Percentiles rank a stretch among this genome's conserved stretches.
Evolutionary conservation across 2,888 invertebrate genomes (phyloP).

Genomic region (Abrostola tripartita): DNA sequence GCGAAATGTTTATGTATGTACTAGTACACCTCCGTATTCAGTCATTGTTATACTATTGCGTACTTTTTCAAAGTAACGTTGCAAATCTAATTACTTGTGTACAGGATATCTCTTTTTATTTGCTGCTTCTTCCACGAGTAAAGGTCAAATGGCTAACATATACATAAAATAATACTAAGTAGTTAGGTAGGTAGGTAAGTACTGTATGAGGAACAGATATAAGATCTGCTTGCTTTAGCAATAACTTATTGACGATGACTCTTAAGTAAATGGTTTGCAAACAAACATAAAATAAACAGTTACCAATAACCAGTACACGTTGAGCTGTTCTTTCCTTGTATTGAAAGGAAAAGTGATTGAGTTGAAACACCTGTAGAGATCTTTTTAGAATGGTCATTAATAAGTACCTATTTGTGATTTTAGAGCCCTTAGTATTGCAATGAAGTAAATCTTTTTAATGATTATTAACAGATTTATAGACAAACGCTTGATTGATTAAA

Average conservation of each 20-base stretch:
- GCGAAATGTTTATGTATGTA: too few relatives aligned
- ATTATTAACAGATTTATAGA: slow-evolving; percentile 7
- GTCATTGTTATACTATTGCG: too few relatives aligned
- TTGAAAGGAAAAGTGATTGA: slow-evolving; percentile 20
- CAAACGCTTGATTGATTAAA: slow-evolving; percentile 16
- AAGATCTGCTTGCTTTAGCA: slow-evolving; percentile 21
- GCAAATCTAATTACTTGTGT: too few relatives aligned
- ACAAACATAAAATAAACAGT: slow-evolving; percentile 31
- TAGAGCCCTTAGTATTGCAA: slow-evolving; percentile 5
- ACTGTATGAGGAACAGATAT: not conserved
- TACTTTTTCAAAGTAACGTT: too few relatives aligned
- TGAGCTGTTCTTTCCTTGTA: slow-evolving; percentile 34
- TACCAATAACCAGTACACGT: slow-evolving; percentile 10
- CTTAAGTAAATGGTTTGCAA: slow-evolving; percentile 23
- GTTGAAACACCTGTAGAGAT: slow-evolving; percentile 2
- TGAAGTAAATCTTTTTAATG: slow-evolving; percentile 23
- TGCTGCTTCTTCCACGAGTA: too few relatives aligned
- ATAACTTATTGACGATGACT: slow-evolving; percentile 27
- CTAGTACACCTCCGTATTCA: too few relatives aligned
- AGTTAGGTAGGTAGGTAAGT: too few relatives aligned
- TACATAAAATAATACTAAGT: too few relatives aligned
- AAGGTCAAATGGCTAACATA: too few relatives aligned
- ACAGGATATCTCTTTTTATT: too few relatives aligned
- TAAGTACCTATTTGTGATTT: slow-evolving; percentile 18
- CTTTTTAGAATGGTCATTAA: slow-evolving; percentile 2